Percentiles rank a stretch among this genome's conserved stretches.
These are phyloP conservation scores for Pristionchus exspectatus DNA, from an alignment of 2,888 invertebrate genomes.

Conservation along the genomic window DNA sequence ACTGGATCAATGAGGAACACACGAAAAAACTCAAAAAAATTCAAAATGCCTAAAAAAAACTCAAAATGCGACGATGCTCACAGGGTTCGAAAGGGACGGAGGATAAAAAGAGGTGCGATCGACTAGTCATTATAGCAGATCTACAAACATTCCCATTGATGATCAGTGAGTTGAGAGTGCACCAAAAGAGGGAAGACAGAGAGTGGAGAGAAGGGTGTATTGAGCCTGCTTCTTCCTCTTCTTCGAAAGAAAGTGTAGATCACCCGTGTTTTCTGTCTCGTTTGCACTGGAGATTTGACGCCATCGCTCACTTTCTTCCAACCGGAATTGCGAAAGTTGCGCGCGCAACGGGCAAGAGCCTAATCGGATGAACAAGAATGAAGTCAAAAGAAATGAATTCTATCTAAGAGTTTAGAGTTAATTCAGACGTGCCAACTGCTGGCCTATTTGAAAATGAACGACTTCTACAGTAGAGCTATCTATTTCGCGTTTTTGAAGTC, in stretches of 20 bases:
- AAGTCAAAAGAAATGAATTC: too few relatives aligned
- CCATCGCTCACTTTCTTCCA: background rate
- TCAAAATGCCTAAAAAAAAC: too few relatives aligned
- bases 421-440: too few relatives aligned
- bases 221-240: background rate
- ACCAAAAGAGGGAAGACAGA: background rate
- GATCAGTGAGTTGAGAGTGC: background rate
- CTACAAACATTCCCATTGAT: background rate
- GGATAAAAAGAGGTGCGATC: background rate
- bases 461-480: background rate
- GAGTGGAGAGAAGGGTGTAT: background rate
- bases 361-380: background rate
- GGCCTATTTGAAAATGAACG: background rate
- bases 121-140: background rate
- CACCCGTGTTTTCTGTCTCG: conserved; percentile 7
- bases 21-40: too few relatives aligned
- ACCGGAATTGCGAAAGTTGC: conserved; percentile 21
- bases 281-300: conserved; percentile 38
- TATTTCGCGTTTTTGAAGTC: too few relatives aligned
- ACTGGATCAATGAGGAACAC: background rate
- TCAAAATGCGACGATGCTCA: background rate
- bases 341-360: background rate
- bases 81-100: conserved; percentile 5
- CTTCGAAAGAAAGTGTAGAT: conserved; percentile 26
- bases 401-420: too few relatives aligned